phyloP scores from a whole-genome alignment of 2,888 invertebrate genomes.

The Hanleya hanleyi region DNA sequence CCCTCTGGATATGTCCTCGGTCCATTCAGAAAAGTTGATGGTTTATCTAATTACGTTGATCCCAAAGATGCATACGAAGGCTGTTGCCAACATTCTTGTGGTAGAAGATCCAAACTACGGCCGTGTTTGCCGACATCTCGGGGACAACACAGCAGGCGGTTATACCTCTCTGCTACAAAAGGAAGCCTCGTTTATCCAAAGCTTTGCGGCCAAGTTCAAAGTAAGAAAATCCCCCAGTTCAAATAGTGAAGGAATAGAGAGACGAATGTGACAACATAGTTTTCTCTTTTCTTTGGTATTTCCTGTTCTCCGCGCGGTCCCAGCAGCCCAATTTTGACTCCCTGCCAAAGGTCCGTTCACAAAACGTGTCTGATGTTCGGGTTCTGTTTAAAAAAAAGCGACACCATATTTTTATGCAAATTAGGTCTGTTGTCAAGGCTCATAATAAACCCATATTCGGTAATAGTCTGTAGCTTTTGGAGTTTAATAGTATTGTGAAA shows the following conservation, averaged over 20 bases:
- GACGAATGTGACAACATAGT: conserved; percentile 5
- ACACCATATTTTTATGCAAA: no score
- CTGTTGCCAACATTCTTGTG: not conserved
- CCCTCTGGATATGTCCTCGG: no score
- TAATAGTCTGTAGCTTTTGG: no score
- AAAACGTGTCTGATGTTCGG: not conserved
- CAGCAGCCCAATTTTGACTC: not conserved
- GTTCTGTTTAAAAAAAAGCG: no score
- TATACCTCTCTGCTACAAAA: conserved; percentile 3
- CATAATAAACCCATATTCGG: no score
- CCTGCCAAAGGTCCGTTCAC: not conserved
- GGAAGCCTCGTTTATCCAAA: conserved; percentile 2
- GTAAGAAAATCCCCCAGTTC: conserved; percentile 9
- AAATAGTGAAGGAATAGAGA: conserved; percentile 5
- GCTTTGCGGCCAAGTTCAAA: conserved; percentile 14
- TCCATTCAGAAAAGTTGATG: not conserved
- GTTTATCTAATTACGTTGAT: conserved; percentile 9
- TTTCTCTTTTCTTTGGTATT: conserved; percentile 2
- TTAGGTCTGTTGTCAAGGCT: no score
- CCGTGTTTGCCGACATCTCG: not conserved
- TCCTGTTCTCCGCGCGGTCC: conserved; percentile 9
- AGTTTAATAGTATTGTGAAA: no score
- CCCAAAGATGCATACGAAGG: not conserved
- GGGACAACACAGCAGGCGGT: conserved; percentile 4
- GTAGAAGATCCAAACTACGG: not conserved